A percentile compares a stretch with the other conserved stretches of the same genome.
These are phyloP conservation scores for Calephelis nemesis DNA, from an alignment of 1,140 invertebrate genomes.

Conservation along the genomic window DNA sequence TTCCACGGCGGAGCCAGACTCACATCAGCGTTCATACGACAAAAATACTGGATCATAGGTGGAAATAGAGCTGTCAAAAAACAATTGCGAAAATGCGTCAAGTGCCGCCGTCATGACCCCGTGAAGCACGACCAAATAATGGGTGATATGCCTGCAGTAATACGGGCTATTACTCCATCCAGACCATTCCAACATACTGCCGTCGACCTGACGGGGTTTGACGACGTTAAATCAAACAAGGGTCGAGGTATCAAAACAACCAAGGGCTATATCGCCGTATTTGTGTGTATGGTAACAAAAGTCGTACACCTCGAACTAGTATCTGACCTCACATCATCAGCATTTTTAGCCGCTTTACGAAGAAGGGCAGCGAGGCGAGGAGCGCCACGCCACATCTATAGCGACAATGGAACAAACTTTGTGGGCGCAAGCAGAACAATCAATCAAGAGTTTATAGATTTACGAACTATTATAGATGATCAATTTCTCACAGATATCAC, in stretches of 20 bases:
- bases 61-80: constrained; percentile 29
- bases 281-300: constrained; percentile 29
- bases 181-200: not conserved
- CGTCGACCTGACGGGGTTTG: not conserved
- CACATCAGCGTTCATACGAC: constrained; percentile 29
- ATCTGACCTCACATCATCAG: constrained; percentile 21
- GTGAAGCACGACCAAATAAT: not conserved
- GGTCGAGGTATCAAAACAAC: not conserved
- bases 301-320: constrained; percentile 30
- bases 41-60: constrained; percentile 45
- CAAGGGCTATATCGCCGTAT: constrained; percentile 23
- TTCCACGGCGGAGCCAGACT: constrained; percentile 29
- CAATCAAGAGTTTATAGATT: not conserved
- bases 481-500: not conserved
- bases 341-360: constrained; percentile 24
- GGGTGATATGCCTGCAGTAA: not conserved
- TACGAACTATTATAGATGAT: not conserved
- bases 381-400: constrained; percentile 22
- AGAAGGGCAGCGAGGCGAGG: constrained; percentile 22
- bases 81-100: constrained; percentile 25
- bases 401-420: constrained; percentile 20
- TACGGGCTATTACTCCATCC: not conserved
- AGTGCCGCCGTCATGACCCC: constrained; percentile 26
- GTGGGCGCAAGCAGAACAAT: constrained; percentile 16
- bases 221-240: not conserved